Evolutionary conservation across 1,140 invertebrate species (phyloP), one percentile per base, ranked within the genome.

Genomic region (Trachymyrmex cornetzi): DNA sequence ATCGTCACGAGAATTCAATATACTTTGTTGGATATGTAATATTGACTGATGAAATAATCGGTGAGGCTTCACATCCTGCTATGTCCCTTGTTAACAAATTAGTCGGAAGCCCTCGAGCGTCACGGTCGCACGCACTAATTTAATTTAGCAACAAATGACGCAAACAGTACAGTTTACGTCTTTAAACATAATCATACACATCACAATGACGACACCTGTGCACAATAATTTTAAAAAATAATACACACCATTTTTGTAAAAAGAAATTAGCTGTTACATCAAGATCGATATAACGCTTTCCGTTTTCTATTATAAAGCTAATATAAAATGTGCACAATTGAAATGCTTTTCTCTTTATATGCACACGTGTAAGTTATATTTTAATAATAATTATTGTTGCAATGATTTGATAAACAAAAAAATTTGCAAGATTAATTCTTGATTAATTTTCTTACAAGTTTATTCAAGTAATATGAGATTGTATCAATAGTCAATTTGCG

Each of bases 21-120:
- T 30, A 59, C 19, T 34, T 16, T 53, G 27, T 34, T 55, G 24
- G 27, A 67, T 66, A 80, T 34, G 30, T 64, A 82, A 66, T 86
- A 67, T 55, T 59, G 38, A 80, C 79, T 66, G 44, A 50, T 50
- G 34, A 48, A 85, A 38, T 55, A 44, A 91, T 38, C 61, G 88
- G 12, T 61, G 30, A 82, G 88, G 87, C 53, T 81, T 92, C 74
- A 61, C 87, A 38, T 87, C 89, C 34, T 61, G 86, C 88, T 50
- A 79, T 79, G 50, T 86, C 67, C 24, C 57, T 88, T 57, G 81
- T 84, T 80, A 57, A 30, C 66, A 44, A 82, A 82, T 86, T 69
- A 55, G 77, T 50, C 3, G 48, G 77, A 82, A 80, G 59, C 63
- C 77, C 27, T 50, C 24, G 48, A 50, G 53, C 6, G 64, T 82